Evolutionary conservation across 2,888 invertebrate genomes (phyloP).

Genomic region (Euproctis similis): DNA sequence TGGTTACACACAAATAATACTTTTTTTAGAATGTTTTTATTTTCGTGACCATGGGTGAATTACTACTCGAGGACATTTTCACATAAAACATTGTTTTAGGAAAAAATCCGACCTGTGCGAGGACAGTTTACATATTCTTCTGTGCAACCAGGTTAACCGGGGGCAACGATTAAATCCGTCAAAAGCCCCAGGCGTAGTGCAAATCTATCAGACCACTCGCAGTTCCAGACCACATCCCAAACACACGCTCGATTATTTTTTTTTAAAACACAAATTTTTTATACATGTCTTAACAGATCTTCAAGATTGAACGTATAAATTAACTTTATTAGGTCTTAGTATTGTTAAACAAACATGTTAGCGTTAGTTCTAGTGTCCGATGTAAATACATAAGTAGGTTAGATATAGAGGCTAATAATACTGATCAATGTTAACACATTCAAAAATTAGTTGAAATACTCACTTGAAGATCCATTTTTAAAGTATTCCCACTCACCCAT

Average conservation of each 20-base stretch:
- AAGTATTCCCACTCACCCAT: conserved; percentile 33
- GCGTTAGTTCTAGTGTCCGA: too few relatives aligned
- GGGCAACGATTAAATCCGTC: conserved; percentile 19
- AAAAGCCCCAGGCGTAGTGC: conserved; percentile 35
- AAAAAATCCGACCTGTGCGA: too few relatives aligned
- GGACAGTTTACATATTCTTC: conserved; percentile 14
- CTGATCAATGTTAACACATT: conserved; percentile 4
- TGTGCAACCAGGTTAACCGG: conserved; percentile 17
- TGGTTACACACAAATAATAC: conserved; percentile 13
- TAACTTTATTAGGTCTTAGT: too few relatives aligned
- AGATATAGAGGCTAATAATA: too few relatives aligned
- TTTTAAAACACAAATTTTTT: conserved; percentile 59
- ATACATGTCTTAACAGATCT: conserved; percentile 37
- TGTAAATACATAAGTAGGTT: too few relatives aligned
- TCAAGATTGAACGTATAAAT: conserved; percentile 24
- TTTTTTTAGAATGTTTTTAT: too few relatives aligned
- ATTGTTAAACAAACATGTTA: too few relatives aligned
- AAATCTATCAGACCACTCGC: conserved; percentile 41
- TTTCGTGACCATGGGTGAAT: too few relatives aligned
- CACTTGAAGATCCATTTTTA: conserved; percentile 34
- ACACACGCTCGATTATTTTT: conserved; percentile 57
- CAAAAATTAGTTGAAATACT: too few relatives aligned
- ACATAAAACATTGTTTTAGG: too few relatives aligned
- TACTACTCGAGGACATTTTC: too few relatives aligned
- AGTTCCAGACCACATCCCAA: conserved; percentile 70